These are phyloP conservation scores for Neelides sp. DNA, from an alignment of 1,140 invertebrate genomes.

Conservation along the genomic window DNA sequence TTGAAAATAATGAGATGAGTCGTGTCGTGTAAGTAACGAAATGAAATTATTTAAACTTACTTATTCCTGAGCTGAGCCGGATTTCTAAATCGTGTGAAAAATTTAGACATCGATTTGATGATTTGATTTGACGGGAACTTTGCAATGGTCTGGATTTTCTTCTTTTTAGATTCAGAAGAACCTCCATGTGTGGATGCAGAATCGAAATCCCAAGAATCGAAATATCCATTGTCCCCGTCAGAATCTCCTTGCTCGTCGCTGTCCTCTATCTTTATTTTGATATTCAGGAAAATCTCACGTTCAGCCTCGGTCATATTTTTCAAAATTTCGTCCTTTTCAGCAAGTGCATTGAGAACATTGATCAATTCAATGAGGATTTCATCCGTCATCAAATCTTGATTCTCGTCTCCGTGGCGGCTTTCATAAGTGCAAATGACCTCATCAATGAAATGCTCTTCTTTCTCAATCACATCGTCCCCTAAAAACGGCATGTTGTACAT, in stretches of 20 bases:
- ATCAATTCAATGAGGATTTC: neutral
- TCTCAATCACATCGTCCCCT: constrained; percentile 17
- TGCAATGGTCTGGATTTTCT: too few relatives aligned
- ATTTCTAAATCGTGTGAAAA: neutral
- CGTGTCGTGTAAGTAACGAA: too few relatives aligned
- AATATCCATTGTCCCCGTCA: neutral
- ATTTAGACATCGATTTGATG: neutral
- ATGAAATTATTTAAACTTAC: too few relatives aligned
- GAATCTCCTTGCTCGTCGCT: neutral
- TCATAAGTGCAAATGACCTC: constrained; percentile 12
- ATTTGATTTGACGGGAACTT: neutral
- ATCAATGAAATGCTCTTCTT: constrained; percentile 15
- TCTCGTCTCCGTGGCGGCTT: constrained; percentile 5
- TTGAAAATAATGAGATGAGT: neutral
- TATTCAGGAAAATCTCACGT: neutral
- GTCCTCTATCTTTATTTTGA: neutral
- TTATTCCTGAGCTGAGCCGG: neutral
- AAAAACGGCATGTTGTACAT: constrained; percentile 20
- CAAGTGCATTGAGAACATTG: neutral
- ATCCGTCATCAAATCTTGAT: neutral
- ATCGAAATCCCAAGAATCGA: neutral
- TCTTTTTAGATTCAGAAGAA: too few relatives aligned
- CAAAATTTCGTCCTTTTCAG: neutral
- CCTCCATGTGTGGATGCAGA: neutral
- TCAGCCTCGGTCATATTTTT: neutral